Evolutionary conservation across 2,888 invertebrate genomes (phyloP).

Genomic region (Drosophila suboccidentalis): DNA sequence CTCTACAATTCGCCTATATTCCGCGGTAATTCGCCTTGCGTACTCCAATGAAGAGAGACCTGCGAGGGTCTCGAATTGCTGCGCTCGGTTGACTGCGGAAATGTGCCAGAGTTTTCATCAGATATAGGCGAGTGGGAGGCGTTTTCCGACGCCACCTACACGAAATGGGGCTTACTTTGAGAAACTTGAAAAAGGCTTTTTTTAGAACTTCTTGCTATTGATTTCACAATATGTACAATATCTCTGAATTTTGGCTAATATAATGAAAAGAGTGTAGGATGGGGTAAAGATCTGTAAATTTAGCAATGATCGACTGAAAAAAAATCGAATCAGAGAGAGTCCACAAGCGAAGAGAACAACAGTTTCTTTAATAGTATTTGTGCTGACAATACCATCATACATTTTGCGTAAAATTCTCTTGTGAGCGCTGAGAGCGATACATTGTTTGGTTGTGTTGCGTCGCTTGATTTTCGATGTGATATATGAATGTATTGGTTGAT

Average conservation of each 20-base stretch:
- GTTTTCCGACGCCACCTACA: constrained; percentile 44
- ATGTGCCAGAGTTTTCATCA: constrained; percentile 84
- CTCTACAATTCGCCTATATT: constrained; percentile 81
- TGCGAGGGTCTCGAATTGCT: constrained; percentile 73
- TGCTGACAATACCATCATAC: too few species aligned
- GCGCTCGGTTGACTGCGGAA: constrained; percentile 83
- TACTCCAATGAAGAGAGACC: constrained; percentile 75
- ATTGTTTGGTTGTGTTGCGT: not conserved
- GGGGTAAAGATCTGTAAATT: too few species aligned
- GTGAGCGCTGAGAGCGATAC: not conserved
- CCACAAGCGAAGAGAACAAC: too few species aligned
- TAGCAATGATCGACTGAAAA: too few species aligned
- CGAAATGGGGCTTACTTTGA: constrained; percentile 82
- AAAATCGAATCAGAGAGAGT: not conserved
- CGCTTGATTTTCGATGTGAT: not conserved
- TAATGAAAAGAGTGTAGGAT: too few species aligned
- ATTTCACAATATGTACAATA: too few species aligned
- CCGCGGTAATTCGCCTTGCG: constrained; percentile 82
- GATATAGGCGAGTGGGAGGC: constrained; percentile 80
- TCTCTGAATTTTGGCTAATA: too few species aligned
- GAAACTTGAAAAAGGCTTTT: constrained; percentile 8
- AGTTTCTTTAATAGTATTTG: too few species aligned
- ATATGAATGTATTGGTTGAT: too few species aligned
- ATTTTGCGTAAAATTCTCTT: too few species aligned
- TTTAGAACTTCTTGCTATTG: not conserved